Conservation (phyloP, 92 coral and sea anemone species). For the Paragorgia papillata region DNA sequence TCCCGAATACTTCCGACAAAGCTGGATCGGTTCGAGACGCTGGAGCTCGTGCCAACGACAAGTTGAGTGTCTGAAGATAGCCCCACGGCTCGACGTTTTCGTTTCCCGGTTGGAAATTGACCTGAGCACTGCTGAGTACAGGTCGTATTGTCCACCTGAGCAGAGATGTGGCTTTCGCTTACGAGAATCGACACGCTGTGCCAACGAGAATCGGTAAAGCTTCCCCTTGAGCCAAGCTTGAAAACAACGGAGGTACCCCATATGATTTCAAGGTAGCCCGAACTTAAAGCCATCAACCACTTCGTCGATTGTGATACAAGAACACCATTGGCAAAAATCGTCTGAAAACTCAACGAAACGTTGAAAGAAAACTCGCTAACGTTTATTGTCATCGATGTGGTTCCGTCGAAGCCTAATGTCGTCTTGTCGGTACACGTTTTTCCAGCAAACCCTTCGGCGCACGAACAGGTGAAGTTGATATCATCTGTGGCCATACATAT, state of each 20-base stretch:
- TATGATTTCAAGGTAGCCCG: conserved; percentile 49
- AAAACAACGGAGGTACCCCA: not conserved
- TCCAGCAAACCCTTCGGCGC: conserved; percentile 85
- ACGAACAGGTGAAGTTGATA: conserved; percentile 77
- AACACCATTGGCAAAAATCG: conserved; percentile 68
- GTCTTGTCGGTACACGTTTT: conserved; percentile 73
- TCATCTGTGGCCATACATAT: conserved; percentile 56
- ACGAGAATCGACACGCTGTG: conserved; percentile 4
- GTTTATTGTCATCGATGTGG: conserved; percentile 69
- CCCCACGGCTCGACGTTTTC: conserved; percentile 31
- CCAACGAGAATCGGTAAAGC: conserved; percentile 20
- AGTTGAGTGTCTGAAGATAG: conserved; percentile 38
- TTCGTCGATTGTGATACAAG: conserved; percentile 63
- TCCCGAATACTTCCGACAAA: conserved; percentile 88
- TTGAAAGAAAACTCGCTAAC: conserved; percentile 34
- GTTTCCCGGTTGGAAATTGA: conserved; percentile 23
- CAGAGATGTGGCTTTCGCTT: not conserved
- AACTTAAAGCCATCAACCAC: conserved; percentile 59
- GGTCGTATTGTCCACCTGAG: not conserved
- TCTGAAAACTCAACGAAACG: conserved; percentile 81
- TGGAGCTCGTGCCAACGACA: conserved; percentile 69
- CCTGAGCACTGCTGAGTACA: conserved; percentile 25
- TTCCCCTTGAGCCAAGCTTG: not conserved
- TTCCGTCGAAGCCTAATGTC: conserved; percentile 80
- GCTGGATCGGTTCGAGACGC: conserved; percentile 33